Base-by-base conservation (phyloP, 2,113 vertebrate genomes). In the Loxodonta africana region DNA sequence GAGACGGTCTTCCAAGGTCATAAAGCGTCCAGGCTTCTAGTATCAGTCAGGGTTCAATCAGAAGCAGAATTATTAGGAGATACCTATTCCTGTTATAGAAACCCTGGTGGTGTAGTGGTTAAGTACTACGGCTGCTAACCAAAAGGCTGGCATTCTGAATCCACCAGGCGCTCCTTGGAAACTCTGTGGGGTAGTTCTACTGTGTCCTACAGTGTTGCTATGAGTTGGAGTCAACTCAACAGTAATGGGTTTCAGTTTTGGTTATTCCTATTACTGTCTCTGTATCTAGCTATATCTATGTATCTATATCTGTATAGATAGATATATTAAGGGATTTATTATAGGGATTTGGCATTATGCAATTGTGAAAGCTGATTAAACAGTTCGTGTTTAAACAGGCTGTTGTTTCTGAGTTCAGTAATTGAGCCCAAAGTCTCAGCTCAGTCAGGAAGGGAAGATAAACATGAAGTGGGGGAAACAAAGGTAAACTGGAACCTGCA, bases 401-500 rank as follows among this genome's bases (percentile, higher is more conserved):
- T 95, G 11, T 86, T 92, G n/a, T 53, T 96, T 90, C 44, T 88
- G 37, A 82, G 23, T 90, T 71, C 93, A 33, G 33, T 85, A 25
- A 46, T 46, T 8, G 74, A 57, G 44, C 14, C 15, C 77, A 60
- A 95, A 91, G 10, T 74, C 71, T 81, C 20, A 57, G 26, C 62
- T 80, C 23, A 83, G 51, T 94, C 63, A 83, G 33, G 37, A 86
- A 95, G 14, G 44, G 37, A 92, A 90, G 71, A 82, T 17, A 95
- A 94, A 82, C 15, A 33, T 63, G 30, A 86, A 33, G 1, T 37
- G 74, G 37, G 20, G 2, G 51, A 86, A 92, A 91, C 14, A 88
- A 85, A 84, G 30, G 74, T 73, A 94, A 97, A 84, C n/a, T 96
- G 20, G 51, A 90, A 84, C 4, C 25, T 88, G 23, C 41, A 95